Percentiles rank a stretch among this genome's conserved stretches.
Evolutionary conservation across 2,888 invertebrate genomes (phyloP).

Genomic region (Helleia helle): DNA sequence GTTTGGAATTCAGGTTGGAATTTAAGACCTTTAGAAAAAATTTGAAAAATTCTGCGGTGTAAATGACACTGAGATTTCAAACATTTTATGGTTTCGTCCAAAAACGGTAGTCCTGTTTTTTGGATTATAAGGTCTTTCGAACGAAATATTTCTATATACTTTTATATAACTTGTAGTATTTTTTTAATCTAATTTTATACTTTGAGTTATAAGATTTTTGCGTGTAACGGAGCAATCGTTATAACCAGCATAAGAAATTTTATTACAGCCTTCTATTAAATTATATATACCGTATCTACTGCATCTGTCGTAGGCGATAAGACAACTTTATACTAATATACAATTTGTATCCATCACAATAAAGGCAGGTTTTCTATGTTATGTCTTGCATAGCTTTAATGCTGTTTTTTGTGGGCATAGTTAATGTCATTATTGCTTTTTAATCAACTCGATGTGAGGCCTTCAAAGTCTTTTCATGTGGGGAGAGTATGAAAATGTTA

Average conservation of each 20-base stretch:
- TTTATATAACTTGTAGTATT: no score
- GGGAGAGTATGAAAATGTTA: conserved; percentile 26
- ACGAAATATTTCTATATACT: no score
- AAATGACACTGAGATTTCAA: no score
- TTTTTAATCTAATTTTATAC: no score
- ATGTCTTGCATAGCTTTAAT: neutral
- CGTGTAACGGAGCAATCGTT: neutral
- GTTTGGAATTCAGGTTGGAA: no score
- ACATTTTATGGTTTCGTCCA: no score
- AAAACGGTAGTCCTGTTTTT: no score
- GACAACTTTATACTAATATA: neutral
- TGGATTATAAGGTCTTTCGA: no score
- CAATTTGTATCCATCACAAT: neutral
- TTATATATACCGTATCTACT: conserved; percentile 4
- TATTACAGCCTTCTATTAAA: neutral
- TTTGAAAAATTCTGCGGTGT: no score
- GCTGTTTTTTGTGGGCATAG: conserved; percentile 38
- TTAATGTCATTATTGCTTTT: conserved; percentile 59
- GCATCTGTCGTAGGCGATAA: conserved; percentile 1
- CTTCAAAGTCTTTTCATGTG: conserved; percentile 22
- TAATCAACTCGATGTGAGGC: conserved; percentile 57
- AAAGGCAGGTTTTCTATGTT: neutral
- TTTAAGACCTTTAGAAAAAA: no score
- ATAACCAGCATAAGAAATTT: conserved; percentile 4
- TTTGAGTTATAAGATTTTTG: neutral